A percentile compares a stretch with the other conserved stretches of the same genome.
Evolutionary conservation across 1,140 invertebrate species (phyloP).

Genomic region (Acromyrmex heyeri): DNA sequence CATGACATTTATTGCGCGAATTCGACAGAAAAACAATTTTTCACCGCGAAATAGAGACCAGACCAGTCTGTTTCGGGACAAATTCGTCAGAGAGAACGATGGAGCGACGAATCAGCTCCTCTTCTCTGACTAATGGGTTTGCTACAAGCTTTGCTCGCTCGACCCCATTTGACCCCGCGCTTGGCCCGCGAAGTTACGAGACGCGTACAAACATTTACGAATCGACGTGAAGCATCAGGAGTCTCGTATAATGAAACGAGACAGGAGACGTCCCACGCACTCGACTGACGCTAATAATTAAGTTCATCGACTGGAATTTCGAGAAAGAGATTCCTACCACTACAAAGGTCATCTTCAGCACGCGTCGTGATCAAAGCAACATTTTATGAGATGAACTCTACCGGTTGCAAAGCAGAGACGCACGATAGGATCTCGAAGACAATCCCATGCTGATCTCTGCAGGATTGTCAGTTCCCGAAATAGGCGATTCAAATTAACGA

Average conservation of each 20-base stretch:
- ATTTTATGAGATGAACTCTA: constrained; percentile 48
- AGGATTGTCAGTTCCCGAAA: constrained; percentile 9
- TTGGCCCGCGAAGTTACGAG: constrained; percentile 58
- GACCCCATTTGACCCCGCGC: constrained; percentile 73
- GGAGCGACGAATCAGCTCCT: constrained; percentile 51
- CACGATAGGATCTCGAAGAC: constrained; percentile 7
- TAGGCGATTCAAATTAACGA: constrained; percentile 3
- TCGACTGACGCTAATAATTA: constrained; percentile 65
- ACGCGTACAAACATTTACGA: constrained; percentile 68
- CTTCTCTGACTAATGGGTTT: constrained; percentile 76
- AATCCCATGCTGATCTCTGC: not conserved
- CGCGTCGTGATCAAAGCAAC: constrained; percentile 59
- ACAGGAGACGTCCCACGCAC: constrained; percentile 48
- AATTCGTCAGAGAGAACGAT: constrained; percentile 24
- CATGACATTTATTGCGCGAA: constrained; percentile 11
- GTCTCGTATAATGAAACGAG: constrained; percentile 34
- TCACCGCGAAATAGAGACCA: not conserved
- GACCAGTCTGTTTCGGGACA: constrained; percentile 31
- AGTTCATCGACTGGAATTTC: constrained; percentile 63
- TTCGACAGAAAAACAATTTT: constrained; percentile 12
- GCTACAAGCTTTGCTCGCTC: constrained; percentile 69
- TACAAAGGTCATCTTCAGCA: constrained; percentile 55
- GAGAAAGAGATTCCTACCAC: constrained; percentile 45
- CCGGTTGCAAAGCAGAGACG: not conserved
- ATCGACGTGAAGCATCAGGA: constrained; percentile 32